Evolutionary conservation across 2,888 invertebrate genomes (phyloP).

Genomic region (Drosophila suboccidentalis): DNA sequence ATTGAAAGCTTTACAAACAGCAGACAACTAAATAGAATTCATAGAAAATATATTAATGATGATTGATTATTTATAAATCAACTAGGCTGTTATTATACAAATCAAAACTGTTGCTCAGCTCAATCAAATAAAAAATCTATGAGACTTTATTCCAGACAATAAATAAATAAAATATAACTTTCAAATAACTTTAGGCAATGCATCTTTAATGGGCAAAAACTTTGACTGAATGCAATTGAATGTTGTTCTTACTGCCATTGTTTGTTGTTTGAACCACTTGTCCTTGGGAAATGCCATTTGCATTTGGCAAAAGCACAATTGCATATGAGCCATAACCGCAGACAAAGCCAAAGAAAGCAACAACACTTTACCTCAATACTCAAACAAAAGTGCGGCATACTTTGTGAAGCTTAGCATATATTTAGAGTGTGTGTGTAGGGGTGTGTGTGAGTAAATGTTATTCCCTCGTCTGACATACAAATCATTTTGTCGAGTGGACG

Average conservation of each 20-base stretch:
- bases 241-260: constrained; percentile 25
- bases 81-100: not conserved
- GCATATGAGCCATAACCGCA: constrained; percentile 27
- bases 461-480: constrained; percentile 67
- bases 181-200: constrained; percentile 28
- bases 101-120: not conserved
- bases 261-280: constrained; percentile 48
- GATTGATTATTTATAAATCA: not conserved
- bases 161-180: constrained; percentile 6
- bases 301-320: constrained; percentile 66
- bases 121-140: not conserved
- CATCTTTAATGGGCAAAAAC: constrained; percentile 46
- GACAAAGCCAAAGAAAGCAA: constrained; percentile 56
- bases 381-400: constrained; percentile 73
- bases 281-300: constrained; percentile 72
- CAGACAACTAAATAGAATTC: too few species aligned
- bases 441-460: constrained; percentile 26
- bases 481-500: constrained; percentile 70
- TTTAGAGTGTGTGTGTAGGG: not conserved
- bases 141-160: not conserved
- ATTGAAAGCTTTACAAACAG: too few species aligned
- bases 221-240: constrained; percentile 44
- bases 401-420: constrained; percentile 64
- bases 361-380: constrained; percentile 75
- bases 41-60: not conserved